phyloP scores from a whole-genome alignment of 2,113 vertebrate species.

The Chaetura pelagica region DNA sequence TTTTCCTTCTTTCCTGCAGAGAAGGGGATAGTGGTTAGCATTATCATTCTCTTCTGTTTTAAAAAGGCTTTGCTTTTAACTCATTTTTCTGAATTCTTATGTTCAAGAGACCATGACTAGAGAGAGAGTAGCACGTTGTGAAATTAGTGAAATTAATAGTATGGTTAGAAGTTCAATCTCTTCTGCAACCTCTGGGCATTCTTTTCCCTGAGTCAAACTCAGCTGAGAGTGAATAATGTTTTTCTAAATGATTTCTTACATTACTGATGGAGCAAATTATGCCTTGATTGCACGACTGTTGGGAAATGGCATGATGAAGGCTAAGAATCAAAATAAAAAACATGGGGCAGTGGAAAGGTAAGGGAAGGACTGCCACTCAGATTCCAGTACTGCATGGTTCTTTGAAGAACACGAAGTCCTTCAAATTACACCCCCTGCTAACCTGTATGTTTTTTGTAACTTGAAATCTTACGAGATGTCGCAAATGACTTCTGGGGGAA shows the following conservation, averaged over 20 bases:
- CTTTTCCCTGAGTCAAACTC: conserved; percentile 21
- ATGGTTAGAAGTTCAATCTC: neutral
- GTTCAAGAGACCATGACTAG: neutral
- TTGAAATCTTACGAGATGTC: neutral
- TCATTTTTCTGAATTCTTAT: neutral
- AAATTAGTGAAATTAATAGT: neutral
- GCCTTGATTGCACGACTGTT: neutral
- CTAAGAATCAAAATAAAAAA: neutral
- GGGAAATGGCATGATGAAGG: neutral
- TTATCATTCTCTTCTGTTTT: neutral
- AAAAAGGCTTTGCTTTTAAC: neutral
- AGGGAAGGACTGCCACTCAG: neutral
- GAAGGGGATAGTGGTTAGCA: neutral
- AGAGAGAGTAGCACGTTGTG: neutral
- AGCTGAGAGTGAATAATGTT: conserved; percentile 7
- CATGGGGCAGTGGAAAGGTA: neutral
- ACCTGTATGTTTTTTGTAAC: neutral
- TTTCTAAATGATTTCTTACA: conserved; percentile 12
- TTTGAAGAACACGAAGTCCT: neutral
- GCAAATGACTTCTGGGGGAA: neutral
- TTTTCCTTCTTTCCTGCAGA: neutral
- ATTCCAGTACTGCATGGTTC: neutral
- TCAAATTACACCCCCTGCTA: neutral
- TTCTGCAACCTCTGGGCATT: neutral
- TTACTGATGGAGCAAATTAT: neutral